phyloP scores from a whole-genome alignment of 2,888 invertebrate genomes.

The Glyphotaelius pellucidus region DNA sequence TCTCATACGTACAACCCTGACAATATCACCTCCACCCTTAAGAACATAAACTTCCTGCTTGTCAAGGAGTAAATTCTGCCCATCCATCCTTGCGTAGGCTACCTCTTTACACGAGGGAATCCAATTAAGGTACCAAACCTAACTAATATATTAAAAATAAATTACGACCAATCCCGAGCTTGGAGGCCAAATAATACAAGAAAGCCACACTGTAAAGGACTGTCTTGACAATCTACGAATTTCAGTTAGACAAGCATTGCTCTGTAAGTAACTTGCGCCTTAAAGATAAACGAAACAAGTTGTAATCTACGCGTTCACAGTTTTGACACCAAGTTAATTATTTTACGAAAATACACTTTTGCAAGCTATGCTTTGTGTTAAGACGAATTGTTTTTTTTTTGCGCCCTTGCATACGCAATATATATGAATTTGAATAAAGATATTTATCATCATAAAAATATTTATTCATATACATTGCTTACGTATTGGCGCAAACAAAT shows the following conservation, averaged over 20 bases:
- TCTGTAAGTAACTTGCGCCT: neutral
- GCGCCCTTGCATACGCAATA: no score
- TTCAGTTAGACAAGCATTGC: neutral
- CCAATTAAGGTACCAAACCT: neutral
- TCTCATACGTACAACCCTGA: neutral
- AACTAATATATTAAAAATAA: neutral
- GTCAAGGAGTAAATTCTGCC: neutral
- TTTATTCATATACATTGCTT: no score
- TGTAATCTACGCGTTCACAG: no score
- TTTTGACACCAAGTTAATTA: no score
- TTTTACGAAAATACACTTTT: no score
- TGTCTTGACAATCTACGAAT: neutral
- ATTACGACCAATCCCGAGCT: neutral
- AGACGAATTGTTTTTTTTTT: no score
- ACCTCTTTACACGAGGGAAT: neutral
- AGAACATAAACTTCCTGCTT: neutral
- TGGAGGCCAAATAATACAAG: neutral
- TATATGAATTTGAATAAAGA: no score
- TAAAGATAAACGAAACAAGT: neutral
- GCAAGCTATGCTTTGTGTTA: no score
- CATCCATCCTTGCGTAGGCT: neutral
- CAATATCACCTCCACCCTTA: neutral
- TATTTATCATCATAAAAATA: no score
- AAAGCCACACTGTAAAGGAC: neutral
- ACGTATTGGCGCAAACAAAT: no score